phyloP scores from a whole-genome alignment of 2,113 vertebrate species.

The Platichthys stellatus region DNA sequence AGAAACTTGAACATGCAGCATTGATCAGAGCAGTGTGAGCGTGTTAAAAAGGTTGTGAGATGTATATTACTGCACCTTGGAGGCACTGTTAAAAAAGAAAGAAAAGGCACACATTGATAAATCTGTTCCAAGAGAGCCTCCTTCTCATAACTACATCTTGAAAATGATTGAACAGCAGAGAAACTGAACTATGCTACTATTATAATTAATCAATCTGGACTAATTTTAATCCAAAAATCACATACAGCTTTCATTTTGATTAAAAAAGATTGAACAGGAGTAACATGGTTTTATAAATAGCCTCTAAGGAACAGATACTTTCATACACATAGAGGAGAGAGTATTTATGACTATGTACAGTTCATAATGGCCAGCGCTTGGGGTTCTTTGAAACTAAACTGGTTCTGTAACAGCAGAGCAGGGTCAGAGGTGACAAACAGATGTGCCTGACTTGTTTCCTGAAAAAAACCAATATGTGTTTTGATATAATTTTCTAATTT shows the following conservation, averaged over 20 bases:
- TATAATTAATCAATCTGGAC: not conserved
- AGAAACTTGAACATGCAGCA: not conserved
- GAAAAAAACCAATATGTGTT: not conserved
- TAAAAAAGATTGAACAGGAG: slow-evolving; percentile 9
- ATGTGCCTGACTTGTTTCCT: not conserved
- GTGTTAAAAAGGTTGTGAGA: not conserved
- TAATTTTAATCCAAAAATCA: slow-evolving; percentile 6
- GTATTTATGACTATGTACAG: slow-evolving; percentile 56
- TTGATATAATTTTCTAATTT: not conserved
- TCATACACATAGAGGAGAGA: slow-evolving; percentile 37
- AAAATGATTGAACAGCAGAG: not conserved
- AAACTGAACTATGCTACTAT: not conserved
- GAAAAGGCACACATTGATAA: not conserved
- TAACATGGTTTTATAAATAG: slow-evolving; percentile 56
- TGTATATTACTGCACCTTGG: not conserved
- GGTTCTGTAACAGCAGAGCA: slow-evolving; percentile 3
- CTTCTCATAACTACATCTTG: not conserved
- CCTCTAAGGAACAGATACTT: slow-evolving; percentile 34
- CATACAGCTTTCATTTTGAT: slow-evolving; percentile 17
- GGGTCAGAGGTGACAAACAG: not conserved
- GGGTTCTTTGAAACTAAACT: slow-evolving; percentile 33
- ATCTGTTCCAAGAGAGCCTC: slow-evolving; percentile 10
- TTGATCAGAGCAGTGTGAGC: not conserved
- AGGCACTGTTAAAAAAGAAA: not conserved
- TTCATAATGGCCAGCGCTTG: not conserved